Evolutionary conservation across 2,797 vertebrate species (phyloP).

Genomic region (Pterois miles): DNA sequence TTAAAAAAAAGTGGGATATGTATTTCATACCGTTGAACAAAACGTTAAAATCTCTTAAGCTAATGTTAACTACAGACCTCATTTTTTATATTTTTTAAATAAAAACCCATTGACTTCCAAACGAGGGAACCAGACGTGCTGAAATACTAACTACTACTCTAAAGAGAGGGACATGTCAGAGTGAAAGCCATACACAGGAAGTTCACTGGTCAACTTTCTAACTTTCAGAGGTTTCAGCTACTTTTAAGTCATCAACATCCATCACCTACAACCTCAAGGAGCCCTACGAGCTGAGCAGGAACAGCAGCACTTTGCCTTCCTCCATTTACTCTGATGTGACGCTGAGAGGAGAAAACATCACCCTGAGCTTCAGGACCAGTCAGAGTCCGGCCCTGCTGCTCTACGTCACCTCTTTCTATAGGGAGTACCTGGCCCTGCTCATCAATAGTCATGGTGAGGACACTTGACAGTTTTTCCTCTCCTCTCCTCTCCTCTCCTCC

Average conservation of each 20-base stretch:
- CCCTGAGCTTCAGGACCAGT: constrained; percentile 89
- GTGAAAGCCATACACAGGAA: neutral
- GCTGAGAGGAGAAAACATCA: constrained; percentile 85
- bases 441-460: constrained; percentile 90
- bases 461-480: neutral
- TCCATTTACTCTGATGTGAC: constrained; percentile 88
- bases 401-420: constrained; percentile 87
- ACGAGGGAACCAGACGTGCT: too few species aligned
- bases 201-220: constrained; percentile 18
- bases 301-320: constrained; percentile 84
- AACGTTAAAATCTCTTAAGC: too few species aligned
- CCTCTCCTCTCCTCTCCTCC: too few species aligned
- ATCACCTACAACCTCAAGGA: constrained; percentile 89
- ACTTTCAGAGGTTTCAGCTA: constrained; percentile 92
- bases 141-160: too few species aligned
- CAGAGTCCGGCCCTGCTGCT: constrained; percentile 89
- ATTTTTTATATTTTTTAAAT: too few species aligned
- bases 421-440: constrained; percentile 89
- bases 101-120: too few species aligned
- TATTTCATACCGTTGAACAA: too few species aligned
- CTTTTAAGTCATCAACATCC: constrained; percentile 88
- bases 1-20: too few species aligned
- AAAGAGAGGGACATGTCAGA: neutral
- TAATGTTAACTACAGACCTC: too few species aligned
- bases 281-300: constrained; percentile 84